Evolutionary conservation across 2,888 invertebrate species (phyloP).

Genomic region (Dioctria linearis): DNA sequence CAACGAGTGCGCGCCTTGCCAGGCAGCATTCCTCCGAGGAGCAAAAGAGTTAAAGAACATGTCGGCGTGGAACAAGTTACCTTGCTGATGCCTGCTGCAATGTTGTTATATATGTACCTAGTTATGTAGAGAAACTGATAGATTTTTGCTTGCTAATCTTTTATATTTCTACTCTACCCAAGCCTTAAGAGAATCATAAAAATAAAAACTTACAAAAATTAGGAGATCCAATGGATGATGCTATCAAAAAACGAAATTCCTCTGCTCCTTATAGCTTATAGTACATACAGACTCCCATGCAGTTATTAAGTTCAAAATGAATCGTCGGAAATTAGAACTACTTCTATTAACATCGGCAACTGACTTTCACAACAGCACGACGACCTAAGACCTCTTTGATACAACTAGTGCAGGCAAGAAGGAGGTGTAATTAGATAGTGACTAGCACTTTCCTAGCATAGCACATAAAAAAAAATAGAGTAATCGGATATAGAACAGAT

Average conservation of each 20-base stretch:
- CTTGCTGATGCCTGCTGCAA: conserved; percentile 29
- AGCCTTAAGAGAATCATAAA: neutral
- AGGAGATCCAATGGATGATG: neutral
- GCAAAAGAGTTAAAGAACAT: conserved; percentile 31
- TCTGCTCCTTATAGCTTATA: neutral
- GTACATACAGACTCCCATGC: neutral
- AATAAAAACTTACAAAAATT: conserved; percentile 29
- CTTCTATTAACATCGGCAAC: neutral
- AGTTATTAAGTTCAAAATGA: neutral
- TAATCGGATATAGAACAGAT: neutral
- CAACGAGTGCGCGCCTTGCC: conserved; percentile 29
- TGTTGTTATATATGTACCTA: conserved; percentile 6
- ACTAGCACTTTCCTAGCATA: conserved; percentile 4
- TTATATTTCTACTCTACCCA: neutral
- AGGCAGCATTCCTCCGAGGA: conserved; percentile 44
- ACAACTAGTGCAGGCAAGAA: neutral
- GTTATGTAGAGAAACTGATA: conserved; percentile 7
- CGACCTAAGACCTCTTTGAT: conserved; percentile 36
- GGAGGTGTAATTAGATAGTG: conserved; percentile 11
- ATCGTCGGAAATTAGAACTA: conserved; percentile 26
- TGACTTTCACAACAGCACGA: conserved; percentile 3
- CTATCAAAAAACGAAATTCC: neutral
- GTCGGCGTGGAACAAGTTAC: conserved; percentile 39
- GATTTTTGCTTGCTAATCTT: neutral
- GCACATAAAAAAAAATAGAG: neutral